These are phyloP conservation scores for Meleagris gallopavo DNA, from an alignment of 2,113 vertebrate species.

Conservation along the genomic window DNA sequence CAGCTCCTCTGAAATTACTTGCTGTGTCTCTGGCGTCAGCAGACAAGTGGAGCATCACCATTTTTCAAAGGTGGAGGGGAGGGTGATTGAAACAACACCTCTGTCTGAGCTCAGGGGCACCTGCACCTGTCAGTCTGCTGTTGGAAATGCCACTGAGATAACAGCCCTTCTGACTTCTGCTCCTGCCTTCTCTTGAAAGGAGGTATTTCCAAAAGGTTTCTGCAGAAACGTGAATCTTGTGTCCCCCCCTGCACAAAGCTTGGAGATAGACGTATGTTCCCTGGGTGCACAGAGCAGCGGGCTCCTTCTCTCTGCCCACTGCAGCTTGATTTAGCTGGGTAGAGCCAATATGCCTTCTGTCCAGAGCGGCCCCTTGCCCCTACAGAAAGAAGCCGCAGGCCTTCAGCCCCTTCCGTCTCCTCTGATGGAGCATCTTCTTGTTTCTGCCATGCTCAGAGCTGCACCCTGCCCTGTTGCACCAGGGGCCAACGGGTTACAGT, in stretches of 20 bases:
- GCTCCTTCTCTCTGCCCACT: background rate
- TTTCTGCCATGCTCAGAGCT: background rate
- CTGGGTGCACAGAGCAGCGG: background rate
- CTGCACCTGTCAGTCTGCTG: background rate
- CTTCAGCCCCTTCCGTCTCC: background rate
- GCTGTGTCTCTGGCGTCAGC: background rate
- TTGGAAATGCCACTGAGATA: conserved; percentile 52
- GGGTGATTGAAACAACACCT: background rate
- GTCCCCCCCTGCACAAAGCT: background rate
- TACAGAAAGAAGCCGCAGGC: background rate
- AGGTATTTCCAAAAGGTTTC: background rate
- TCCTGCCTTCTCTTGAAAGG: background rate
- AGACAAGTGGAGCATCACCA: background rate
- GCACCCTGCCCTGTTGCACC: background rate
- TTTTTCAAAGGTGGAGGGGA: conserved; percentile 20
- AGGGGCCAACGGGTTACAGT: background rate
- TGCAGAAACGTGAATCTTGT: background rate
- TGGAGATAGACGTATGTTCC: background rate
- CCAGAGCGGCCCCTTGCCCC: fast-evolving
- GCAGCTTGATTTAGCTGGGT: background rate
- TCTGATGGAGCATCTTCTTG: background rate
- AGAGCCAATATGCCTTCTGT: background rate
- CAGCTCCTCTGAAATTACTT: background rate
- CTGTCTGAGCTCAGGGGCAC: background rate
- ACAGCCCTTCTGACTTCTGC: conserved; percentile 17